Evolutionary conservation across 1,140 invertebrate species (phyloP), one percentile per base, ranked within the genome.

Genomic region (Eupeodes corollae): DNA sequence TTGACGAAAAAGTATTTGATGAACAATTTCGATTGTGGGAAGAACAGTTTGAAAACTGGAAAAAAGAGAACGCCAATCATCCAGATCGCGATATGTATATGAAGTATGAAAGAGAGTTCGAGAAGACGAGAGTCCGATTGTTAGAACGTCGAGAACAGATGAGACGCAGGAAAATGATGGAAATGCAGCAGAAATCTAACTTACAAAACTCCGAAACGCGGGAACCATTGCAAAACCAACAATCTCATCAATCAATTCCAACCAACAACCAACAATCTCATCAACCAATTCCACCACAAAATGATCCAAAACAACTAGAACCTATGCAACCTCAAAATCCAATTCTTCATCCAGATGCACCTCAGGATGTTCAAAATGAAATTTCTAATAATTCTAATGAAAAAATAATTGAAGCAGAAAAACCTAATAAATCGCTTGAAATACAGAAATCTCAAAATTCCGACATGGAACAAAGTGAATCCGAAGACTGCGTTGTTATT

Each of bases 1-100:
- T 85, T 58, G 80, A 84, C 53, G 84, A 88, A 61, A 82, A 79
- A 63, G 77, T 78, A 39, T 89, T 91, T 70, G 85, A 88, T 59
- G 78, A 79, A 46, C 79, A 88, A 57, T 89, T 91, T 59, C 77
- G 80, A 59, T 80, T 85, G 56, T 91, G 86, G 86, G 86, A 91
- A 67, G 76, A 82, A 51, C 81, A 88, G 57, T 88, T 89, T 60
- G 80, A 85, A 53, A 82, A 82, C 54, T 91, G 87, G 87, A 86
- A 85, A 63, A 75, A 79, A 49, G 83, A 86, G 58, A 90, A 90
- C 72, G 79, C 79, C 16, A 85, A 86, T 67, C 86, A 91, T 75
- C 86, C 86, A 13, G 86, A 89, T 59, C 86, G 84, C 69, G 78
- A 79, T 68, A 84, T 86, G 52, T 88, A 88, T 59, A 75, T 76